Conservation (phyloP, 2,113 vertebrate genomes). For the Echinops telfairi region DNA sequence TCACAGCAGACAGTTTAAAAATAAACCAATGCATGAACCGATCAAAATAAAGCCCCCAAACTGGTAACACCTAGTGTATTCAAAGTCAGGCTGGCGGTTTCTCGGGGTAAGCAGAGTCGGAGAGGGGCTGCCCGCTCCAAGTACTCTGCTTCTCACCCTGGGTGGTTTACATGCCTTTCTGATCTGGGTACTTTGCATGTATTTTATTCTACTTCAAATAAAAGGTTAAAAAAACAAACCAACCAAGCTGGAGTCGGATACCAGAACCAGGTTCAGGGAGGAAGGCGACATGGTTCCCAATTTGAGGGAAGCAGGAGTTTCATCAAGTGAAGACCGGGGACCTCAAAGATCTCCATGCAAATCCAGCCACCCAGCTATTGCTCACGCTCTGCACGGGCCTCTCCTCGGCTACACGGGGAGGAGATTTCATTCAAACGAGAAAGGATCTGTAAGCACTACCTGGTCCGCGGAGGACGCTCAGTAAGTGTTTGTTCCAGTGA, state of each 20-base stretch:
- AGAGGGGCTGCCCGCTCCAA: not conserved
- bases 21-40: too few species aligned
- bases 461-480: constrained; percentile 74
- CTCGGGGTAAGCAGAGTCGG: not conserved
- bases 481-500: constrained; percentile 79
- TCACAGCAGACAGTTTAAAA: too few species aligned
- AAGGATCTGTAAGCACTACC: constrained; percentile 76
- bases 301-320: not conserved
- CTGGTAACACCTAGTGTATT: not conserved
- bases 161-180: not conserved
- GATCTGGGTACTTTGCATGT: not conserved
- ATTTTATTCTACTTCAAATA: not conserved
- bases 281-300: fast-evolving
- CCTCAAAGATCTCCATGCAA: not conserved
- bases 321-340: not conserved
- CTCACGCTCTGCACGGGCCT: not conserved
- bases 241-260: not conserved
- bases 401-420: not conserved
- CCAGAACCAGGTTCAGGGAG: not conserved
- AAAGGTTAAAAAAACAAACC: not conserved
- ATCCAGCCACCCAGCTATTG: not conserved
- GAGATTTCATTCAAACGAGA: not conserved
- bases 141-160: not conserved
- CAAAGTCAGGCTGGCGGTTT: not conserved
- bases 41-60: too few species aligned